Evolutionary conservation across 2,797 vertebrate species (phyloP), one percentile per base, ranked within the genome.

Genomic region (Pyrocephalus nanus): DNA sequence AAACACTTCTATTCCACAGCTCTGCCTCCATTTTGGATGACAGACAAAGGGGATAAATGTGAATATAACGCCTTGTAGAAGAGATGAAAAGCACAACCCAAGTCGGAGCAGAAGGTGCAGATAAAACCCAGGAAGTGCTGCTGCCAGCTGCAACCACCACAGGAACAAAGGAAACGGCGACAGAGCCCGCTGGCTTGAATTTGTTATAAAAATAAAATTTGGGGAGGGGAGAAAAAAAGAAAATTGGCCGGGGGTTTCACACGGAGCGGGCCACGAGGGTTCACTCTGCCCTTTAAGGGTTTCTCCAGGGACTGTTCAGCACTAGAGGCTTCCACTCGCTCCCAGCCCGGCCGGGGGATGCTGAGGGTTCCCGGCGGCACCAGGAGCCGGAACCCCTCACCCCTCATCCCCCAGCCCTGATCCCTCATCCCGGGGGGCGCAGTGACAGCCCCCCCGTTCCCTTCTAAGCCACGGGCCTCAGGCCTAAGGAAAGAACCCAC

Each of bases 1-100:
- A 80, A 95, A 86, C 93, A 91, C 89, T 80, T 72, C 78, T 86
- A 17, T 26, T 81, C 90, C 87, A 78, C 71, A 40, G 91, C 94
- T 86, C 90, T 96, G 95, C 96, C 94, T 97, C 96, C 96, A 96
- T 96, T 93, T 95, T 96, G 96, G 95, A 94, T 36, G 91, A 12
- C 83, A 95, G 92, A 96, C 94, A 97, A 93, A 96, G 88, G 82
- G 69, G 57, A 57, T 32, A 90, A 87, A 50, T 30, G 81, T 1
- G 70, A 69, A 83, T n/a, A 53, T 64, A 86, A 70, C 1, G 27
- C 67, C 62, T 86, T 55, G 22, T 0, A 12, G 42, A 65, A 83
- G 0, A 29, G 81, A 67, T 55, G 62, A 57, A 83, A 89, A 83
- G 84, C 91, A 88, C 80, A 74, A 54, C n/a, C 4, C 3, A 77